phyloP scores from a whole-genome alignment of 2,113 vertebrate genomes.

The Carassius carassius region DNA sequence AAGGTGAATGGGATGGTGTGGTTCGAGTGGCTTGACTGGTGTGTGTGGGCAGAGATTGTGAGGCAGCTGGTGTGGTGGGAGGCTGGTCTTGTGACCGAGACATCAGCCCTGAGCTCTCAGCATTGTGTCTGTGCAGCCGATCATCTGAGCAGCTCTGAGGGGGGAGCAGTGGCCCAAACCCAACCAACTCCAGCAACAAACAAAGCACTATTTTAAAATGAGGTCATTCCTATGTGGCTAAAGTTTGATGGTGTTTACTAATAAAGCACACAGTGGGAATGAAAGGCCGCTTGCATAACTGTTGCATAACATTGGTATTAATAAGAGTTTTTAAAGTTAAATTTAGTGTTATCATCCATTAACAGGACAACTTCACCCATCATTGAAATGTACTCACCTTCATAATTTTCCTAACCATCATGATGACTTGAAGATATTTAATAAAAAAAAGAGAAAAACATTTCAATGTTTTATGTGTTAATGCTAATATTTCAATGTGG shows the following conservation, averaged over 20 bases:
- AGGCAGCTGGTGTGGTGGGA: constrained; percentile 69
- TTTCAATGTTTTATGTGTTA: no score
- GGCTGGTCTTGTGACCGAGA: constrained; percentile 77
- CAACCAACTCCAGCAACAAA: constrained; percentile 50
- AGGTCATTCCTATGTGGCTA: constrained; percentile 27
- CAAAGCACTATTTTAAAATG: constrained; percentile 52
- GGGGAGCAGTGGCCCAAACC: constrained; percentile 12
- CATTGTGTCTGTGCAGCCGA: constrained; percentile 74
- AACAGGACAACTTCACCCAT: neutral
- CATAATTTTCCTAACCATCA: no score
- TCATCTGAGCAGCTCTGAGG: constrained; percentile 72
- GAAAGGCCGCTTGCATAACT: neutral
- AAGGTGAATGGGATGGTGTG: constrained; percentile 5
- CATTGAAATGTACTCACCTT: neutral
- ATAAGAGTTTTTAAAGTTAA: neutral
- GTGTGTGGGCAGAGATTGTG: constrained; percentile 59
- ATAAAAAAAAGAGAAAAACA: no score
- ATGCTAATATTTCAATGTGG: no score
- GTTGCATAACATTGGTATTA: neutral
- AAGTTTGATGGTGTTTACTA: constrained; percentile 21
- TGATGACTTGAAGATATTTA: no score
- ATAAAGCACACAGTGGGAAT: neutral
- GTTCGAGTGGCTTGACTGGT: neutral
- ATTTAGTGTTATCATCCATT: neutral
- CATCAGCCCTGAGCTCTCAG: constrained; percentile 61